Evolutionary conservation across 1,140 invertebrate genomes (phyloP).

Genomic region (Drosophila parvula): DNA sequence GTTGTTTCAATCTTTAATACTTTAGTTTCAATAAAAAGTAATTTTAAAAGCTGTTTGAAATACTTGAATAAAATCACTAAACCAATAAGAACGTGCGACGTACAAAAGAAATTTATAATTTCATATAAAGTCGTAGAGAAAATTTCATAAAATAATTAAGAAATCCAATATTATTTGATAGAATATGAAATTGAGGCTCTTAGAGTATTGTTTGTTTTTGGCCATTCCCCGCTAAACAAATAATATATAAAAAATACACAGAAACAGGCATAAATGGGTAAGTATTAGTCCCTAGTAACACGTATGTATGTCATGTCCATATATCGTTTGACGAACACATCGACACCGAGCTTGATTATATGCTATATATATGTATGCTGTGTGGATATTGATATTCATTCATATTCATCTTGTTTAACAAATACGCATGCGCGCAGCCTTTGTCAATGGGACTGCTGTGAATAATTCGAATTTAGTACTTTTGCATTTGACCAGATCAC

Average conservation of each 20-base stretch:
- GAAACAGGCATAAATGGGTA: conserved; percentile 54
- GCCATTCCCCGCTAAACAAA: conserved; percentile 7
- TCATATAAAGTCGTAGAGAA: neutral
- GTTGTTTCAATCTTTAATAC: neutral
- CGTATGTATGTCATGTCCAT: conserved; percentile 23
- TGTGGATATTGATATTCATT: conserved; percentile 69
- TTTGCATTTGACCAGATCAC: conserved; percentile 50
- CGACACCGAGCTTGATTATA: conserved; percentile 68
- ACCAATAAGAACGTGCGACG: conserved; percentile 40
- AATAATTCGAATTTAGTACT: conserved; percentile 42
- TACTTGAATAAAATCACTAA: neutral
- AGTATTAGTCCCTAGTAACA: conserved; percentile 20
- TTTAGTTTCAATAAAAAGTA: conserved; percentile 4
- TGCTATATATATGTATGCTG: conserved; percentile 48
- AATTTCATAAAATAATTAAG: conserved; percentile 22
- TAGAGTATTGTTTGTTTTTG: conserved; percentile 1
- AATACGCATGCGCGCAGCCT: conserved; percentile 80
- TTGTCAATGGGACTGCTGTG: conserved; percentile 74
- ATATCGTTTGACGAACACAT: conserved; percentile 59
- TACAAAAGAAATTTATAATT: conserved; percentile 14
- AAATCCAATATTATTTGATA: conserved; percentile 24
- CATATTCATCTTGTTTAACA: conserved; percentile 69
- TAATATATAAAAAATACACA: conserved; percentile 34
- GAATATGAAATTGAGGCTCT: conserved; percentile 1
- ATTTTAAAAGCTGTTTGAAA: conserved; percentile 23